Percentiles rank a stretch among this genome's conserved stretches.
Evolutionary conservation across 2,113 vertebrate genomes (phyloP).

Genomic region (Piprites chloris): DNA sequence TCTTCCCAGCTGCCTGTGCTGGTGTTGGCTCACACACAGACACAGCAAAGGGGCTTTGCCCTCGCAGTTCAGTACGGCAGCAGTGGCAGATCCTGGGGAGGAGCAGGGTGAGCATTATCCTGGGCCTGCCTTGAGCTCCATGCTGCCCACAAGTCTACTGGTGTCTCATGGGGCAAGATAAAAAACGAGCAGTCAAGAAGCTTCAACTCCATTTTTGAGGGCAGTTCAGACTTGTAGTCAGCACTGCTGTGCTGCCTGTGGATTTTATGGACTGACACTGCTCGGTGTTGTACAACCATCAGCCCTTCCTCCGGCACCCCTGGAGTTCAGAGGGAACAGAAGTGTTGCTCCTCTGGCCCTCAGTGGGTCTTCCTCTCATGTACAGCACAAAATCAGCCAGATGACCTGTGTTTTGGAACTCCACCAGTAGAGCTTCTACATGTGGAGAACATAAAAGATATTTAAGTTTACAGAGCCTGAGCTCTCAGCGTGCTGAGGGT

Average conservation of each 20-base stretch:
- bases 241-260: not conserved
- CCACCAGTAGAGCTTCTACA: not conserved
- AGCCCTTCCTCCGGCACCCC: not conserved
- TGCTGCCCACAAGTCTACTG: not conserved
- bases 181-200: not conserved
- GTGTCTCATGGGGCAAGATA: not conserved
- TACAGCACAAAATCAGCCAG: not conserved
- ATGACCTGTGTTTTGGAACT: not conserved
- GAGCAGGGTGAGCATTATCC: fast-evolving
- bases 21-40: not conserved
- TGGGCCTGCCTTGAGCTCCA: not conserved
- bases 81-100: not conserved
- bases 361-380: not conserved
- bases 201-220: not conserved
- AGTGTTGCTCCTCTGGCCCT: not conserved
- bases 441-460: not conserved
- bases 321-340: not conserved
- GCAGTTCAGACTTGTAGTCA: not conserved
- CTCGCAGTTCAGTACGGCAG: not conserved
- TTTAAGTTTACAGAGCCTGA: not conserved
- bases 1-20: not conserved
- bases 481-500: not conserved
- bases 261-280: not conserved
- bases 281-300: not conserved
- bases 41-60: not conserved